Percentiles rank a stretch among this genome's conserved stretches.
phyloP scores from a whole-genome alignment of 2,888 invertebrate genomes.

The Andrena hattorfiana region DNA sequence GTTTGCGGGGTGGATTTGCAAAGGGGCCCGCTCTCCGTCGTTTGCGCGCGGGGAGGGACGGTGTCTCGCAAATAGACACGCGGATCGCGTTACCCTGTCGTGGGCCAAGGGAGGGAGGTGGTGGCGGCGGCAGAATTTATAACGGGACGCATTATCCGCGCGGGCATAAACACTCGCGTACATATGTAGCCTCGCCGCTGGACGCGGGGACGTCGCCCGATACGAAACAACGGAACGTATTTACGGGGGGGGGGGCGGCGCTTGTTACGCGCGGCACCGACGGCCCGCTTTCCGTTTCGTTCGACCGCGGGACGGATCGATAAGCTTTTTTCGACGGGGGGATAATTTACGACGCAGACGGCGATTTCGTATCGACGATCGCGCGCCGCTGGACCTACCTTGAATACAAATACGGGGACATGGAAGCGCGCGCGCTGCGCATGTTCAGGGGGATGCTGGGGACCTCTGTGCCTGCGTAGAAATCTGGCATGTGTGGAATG shows the following conservation, averaged over 20 bases:
- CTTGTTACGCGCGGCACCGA: constrained; percentile 32
- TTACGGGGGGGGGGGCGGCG: constrained; percentile 11
- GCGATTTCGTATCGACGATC: constrained; percentile 13
- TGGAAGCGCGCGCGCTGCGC: too few relatives aligned
- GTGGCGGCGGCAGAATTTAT: constrained; percentile 52
- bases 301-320: constrained; percentile 32
- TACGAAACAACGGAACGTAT: constrained; percentile 41
- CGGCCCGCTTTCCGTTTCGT: constrained; percentile 48
- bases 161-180: constrained; percentile 47
- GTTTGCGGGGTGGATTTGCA: constrained; percentile 63
- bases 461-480: too few relatives aligned
- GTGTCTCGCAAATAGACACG: constrained; percentile 57
- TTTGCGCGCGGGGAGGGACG: constrained; percentile 17
- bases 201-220: constrained; percentile 36
- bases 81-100: constrained; percentile 50
- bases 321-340: constrained; percentile 14
- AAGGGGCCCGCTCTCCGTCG: constrained; percentile 23
- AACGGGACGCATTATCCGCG: constrained; percentile 59
- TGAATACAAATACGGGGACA: constrained; percentile 3
- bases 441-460: too few relatives aligned
- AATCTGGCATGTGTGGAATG: too few relatives aligned
- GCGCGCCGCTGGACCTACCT: not conserved
- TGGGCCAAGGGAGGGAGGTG: not conserved
- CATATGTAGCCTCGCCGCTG: constrained; percentile 35
- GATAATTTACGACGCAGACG: constrained; percentile 28